Conservation (phyloP, 2,888 invertebrate species). For the Dasypolia templi region DNA sequence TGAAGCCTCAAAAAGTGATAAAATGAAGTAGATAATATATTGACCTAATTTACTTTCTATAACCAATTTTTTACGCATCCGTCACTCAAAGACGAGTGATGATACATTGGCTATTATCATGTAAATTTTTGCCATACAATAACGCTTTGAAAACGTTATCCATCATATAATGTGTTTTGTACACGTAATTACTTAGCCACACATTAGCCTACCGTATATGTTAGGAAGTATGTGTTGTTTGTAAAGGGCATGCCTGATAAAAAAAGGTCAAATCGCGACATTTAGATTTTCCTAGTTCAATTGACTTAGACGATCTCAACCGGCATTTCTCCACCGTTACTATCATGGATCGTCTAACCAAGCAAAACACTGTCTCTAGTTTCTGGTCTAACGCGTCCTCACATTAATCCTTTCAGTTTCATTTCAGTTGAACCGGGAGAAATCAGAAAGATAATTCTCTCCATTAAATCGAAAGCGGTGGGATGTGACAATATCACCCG, state of each 20-base stretch:
- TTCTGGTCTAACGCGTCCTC: no score
- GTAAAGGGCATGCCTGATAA: not conserved
- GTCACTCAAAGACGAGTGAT: slow-evolving; percentile 64
- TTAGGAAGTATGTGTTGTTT: slow-evolving; percentile 4
- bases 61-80: slow-evolving; percentile 60
- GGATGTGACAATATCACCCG: no score
- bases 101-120: slow-evolving; percentile 69
- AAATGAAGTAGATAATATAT: slow-evolving; percentile 30
- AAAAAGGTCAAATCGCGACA: no score
- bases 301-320: no score
- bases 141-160: slow-evolving; percentile 62
- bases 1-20: slow-evolving; percentile 1
- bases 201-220: slow-evolving; percentile 27
- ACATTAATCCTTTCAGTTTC: no score
- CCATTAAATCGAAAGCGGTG: no score
- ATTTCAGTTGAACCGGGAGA: no score
- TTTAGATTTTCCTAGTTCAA: no score
- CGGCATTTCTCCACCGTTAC: no score
- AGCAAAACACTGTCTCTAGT: no score
- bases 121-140: slow-evolving; percentile 65
- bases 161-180: slow-evolving; percentile 63
- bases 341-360: no score
- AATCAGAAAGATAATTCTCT: no score
- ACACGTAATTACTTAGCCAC: slow-evolving; percentile 55
- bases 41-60: slow-evolving; percentile 57